These are phyloP conservation scores for Steinernema feltiae DNA, from an alignment of 1,140 invertebrate species.

Conservation along the genomic window DNA sequence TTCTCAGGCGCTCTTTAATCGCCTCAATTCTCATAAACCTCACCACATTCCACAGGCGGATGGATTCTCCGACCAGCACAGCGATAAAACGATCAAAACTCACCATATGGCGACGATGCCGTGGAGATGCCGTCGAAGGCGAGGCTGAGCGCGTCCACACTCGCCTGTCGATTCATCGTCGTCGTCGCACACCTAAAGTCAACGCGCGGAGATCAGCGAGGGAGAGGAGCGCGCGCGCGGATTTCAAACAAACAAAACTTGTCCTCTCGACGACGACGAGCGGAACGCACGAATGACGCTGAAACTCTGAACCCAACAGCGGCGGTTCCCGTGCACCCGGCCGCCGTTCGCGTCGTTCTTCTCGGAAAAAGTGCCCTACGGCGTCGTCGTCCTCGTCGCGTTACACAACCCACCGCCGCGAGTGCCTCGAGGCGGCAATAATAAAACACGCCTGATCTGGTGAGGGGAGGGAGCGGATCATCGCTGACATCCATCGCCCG, in stretches of 20 bases:
- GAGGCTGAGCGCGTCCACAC: constrained; percentile 1
- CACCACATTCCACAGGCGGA: background rate
- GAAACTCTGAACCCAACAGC: background rate
- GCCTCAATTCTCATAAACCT: too few species aligned
- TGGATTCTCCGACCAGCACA: background rate
- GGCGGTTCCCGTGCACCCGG: background rate
- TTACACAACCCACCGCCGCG: background rate
- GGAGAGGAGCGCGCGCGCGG: background rate
- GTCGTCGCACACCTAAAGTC: background rate
- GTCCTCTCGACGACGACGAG: background rate
- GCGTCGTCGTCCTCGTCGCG: background rate
- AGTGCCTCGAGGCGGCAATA: background rate
- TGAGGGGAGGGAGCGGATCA: background rate
- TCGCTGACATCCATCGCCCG: too few species aligned
- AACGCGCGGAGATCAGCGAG: background rate
- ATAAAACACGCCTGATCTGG: background rate
- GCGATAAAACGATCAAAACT: background rate
- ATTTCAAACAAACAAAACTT: background rate
- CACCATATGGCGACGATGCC: constrained; percentile 2
- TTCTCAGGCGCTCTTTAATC: too few species aligned
- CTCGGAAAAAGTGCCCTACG: background rate
- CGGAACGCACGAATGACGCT: background rate
- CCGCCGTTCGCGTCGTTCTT: background rate
- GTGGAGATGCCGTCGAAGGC: constrained; percentile 5
- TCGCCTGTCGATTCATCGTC: constrained; percentile 12